These are phyloP conservation scores for Nemotelus nigrinus DNA, from an alignment of 2,888 invertebrate species.

Conservation along the genomic window DNA sequence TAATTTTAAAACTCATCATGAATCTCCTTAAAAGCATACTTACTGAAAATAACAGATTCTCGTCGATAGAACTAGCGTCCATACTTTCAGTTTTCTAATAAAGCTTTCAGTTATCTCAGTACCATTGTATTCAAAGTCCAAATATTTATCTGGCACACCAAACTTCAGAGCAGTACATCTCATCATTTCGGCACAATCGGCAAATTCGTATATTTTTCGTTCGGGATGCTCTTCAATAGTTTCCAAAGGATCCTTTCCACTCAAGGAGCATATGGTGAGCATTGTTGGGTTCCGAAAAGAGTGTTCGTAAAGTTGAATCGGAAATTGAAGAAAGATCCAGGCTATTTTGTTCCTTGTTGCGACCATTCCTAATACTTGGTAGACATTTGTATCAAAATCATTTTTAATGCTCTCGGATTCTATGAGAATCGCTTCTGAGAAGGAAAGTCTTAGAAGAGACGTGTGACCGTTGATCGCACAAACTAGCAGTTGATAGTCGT, in stretches of 20 bases:
- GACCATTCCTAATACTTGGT: constrained; percentile 57
- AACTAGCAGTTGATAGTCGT: constrained; percentile 54
- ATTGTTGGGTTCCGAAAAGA: constrained; percentile 51
- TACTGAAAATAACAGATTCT: constrained; percentile 52
- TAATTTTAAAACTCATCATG: no score
- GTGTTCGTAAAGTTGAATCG: constrained; percentile 55
- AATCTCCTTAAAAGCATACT: constrained; percentile 33
- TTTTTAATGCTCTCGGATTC: constrained; percentile 45
- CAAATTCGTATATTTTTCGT: constrained; percentile 47
- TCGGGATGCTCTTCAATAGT: constrained; percentile 49
- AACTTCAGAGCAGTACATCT: constrained; percentile 56
- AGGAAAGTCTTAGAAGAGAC: constrained; percentile 52
- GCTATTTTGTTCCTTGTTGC: constrained; percentile 55
- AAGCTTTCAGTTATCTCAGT: constrained; percentile 53
- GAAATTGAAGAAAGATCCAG: constrained; percentile 56
- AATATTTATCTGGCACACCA: constrained; percentile 50
- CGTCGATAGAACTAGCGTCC: constrained; percentile 52
- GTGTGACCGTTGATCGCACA: constrained; percentile 55
- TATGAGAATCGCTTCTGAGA: constrained; percentile 5
- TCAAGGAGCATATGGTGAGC: constrained; percentile 54
- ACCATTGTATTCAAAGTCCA: constrained; percentile 49
- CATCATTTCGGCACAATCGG: constrained; percentile 57
- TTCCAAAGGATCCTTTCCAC: constrained; percentile 51
- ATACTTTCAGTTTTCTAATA: constrained; percentile 57
- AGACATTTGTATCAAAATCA: constrained; percentile 54